A percentile compares a stretch with the other conserved stretches of the same genome.
Evolutionary conservation across 2,797 vertebrate species (phyloP).

Genomic region (Mastacembelus armatus): DNA sequence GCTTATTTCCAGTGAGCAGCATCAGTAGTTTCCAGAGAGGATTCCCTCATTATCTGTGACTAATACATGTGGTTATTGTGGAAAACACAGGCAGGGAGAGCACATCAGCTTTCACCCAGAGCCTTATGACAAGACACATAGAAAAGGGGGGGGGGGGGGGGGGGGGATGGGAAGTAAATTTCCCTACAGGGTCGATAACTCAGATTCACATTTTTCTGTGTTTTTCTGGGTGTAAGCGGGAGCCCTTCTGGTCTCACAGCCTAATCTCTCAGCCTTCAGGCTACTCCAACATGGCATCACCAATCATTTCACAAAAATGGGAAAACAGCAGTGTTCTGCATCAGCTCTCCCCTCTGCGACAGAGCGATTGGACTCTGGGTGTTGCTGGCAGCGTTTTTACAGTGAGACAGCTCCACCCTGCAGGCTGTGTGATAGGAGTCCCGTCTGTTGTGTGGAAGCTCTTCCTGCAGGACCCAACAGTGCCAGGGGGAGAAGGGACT

Average conservation of each 20-base stretch:
- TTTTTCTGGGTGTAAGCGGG: slow-evolving; percentile 41
- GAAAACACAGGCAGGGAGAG: slow-evolving; percentile 10
- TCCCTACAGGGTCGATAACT: slow-evolving; percentile 23
- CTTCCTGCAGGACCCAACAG: slow-evolving; percentile 68
- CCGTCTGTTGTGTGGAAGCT: slow-evolving; percentile 79
- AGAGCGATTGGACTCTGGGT: slow-evolving; percentile 57
- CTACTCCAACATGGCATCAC: slow-evolving; percentile 27
- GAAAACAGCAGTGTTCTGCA: slow-evolving; percentile 60
- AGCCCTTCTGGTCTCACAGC: slow-evolving; percentile 58
- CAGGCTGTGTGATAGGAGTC: slow-evolving; percentile 76
- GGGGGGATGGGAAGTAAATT: slow-evolving; percentile 26
- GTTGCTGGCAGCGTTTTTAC: slow-evolving; percentile 62
- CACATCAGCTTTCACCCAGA: slow-evolving; percentile 17
- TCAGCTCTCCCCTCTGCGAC: slow-evolving; percentile 59
- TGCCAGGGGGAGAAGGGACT: slow-evolving; percentile 59
- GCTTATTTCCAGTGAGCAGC: slow-evolving; percentile 20
- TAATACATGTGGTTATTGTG: slow-evolving; percentile 15
- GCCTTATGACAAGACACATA: slow-evolving; percentile 2
- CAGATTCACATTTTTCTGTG: slow-evolving; percentile 38
- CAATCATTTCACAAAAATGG: slow-evolving; percentile 49
- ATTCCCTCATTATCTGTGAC: slow-evolving; percentile 51
- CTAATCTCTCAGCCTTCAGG: slow-evolving; percentile 55
- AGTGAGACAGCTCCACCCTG: slow-evolving; percentile 75
- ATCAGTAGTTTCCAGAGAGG: slow-evolving; percentile 22
- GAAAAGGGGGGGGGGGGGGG: not conserved